Evolutionary conservation across 2,797 vertebrate genomes (phyloP).

Genomic region (Dermochelys coriacea): DNA sequence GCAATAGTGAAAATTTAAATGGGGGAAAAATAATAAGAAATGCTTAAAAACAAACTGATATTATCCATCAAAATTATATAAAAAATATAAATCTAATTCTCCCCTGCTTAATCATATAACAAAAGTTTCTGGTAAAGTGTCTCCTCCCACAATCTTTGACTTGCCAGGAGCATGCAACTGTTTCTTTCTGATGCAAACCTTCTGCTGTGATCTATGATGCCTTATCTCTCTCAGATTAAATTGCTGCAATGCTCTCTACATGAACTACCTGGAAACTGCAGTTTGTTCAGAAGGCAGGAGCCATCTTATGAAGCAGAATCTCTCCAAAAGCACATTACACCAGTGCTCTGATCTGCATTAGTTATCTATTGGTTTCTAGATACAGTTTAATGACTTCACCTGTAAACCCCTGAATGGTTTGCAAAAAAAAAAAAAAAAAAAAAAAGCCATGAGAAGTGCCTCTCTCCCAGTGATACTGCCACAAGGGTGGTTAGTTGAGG

Average conservation of each 20-base stretch:
- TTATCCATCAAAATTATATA: background rate
- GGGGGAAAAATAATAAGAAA: background rate
- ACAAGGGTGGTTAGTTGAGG: background rate
- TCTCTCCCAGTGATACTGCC: background rate
- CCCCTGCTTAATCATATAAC: accelerated
- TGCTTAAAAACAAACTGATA: background rate
- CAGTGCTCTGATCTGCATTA: background rate
- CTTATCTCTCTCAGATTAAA: background rate
- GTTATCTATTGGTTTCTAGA: background rate
- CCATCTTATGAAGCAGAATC: accelerated
- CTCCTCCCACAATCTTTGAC: background rate
- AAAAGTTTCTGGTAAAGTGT: background rate
- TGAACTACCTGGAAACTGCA: background rate
- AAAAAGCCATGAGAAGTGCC: background rate
- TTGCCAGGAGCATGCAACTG: accelerated
- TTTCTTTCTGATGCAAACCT: background rate
- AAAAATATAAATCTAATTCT: background rate
- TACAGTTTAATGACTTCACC: background rate
- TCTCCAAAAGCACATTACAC: accelerated
- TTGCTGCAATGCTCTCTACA: accelerated
- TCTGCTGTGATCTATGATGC: background rate
- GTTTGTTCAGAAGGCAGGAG: accelerated
- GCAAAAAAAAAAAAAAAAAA: background rate
- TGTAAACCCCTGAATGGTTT: background rate
- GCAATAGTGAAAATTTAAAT: too few species aligned